Evolutionary conservation across 2,113 vertebrate species (phyloP), one percentile per base, ranked within the genome.

Genomic region (Zosterops hypoxanthus): DNA sequence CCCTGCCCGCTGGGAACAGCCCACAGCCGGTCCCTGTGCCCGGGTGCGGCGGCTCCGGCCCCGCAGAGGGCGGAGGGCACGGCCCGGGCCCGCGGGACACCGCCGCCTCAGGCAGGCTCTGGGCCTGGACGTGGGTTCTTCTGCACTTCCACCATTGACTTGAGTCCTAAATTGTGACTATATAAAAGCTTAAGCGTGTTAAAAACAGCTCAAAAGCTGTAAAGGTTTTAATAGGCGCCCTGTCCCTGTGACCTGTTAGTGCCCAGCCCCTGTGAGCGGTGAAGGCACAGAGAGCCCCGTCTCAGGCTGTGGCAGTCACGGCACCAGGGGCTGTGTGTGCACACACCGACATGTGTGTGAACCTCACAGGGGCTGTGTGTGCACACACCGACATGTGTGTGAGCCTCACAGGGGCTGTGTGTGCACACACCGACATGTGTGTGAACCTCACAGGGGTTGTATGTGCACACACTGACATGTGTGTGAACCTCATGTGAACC

Each of bases 211-310:
- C 46, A 26, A 66, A 71, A 70, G 73, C 42, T 41, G 56, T 73
- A 46, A 66, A 75, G 11, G 20, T 60, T 75, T 68, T 39, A 53
- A 60, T 29, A 29, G 46, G 72, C 34, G 46, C 15, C 9, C 22
- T 26, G 1, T 3, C 24, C 3, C 12, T 3, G 20, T 36, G 66
- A 19, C 21, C 56, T 61, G 61, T 14, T 18, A 4, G 47, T 3
- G 8, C 14, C 31, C 18, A 9, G 78, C 12, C 52, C 31, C 26
- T 21, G 26, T 25, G 70, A 8, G 4, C 1, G 8, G 36, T 8
- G 28, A 39, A 19, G 39, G 8, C 1, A 4, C 14, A 4, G 9
- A 41, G 53, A 82, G 36, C 73, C 24, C 0, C 1, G 5, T 46
- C 44, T 52, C 33, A 11, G 28, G 11, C 55, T n/a, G 12, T 5